Conservation (phyloP, 2,113 vertebrate genomes). For the Taxidea taxus region DNA sequence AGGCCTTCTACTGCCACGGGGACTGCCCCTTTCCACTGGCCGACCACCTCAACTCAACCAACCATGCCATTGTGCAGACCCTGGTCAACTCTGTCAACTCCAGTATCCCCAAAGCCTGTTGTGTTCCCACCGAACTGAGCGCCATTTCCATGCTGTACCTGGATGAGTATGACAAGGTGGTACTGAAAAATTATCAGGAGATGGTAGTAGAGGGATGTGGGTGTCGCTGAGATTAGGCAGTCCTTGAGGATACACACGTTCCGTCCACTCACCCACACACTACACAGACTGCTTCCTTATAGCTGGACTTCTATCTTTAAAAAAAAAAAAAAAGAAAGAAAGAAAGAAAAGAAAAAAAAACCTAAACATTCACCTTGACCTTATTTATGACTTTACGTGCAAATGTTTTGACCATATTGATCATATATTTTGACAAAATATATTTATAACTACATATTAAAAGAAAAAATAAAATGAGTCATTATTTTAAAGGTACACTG, state of each 20-base stretch:
- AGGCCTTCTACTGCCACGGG: constrained; percentile 98
- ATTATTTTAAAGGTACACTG: constrained; percentile 96
- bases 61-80: constrained; percentile 98
- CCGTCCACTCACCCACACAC: constrained; percentile 50
- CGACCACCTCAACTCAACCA: constrained; percentile 98
- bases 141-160: constrained; percentile 99
- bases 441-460: constrained; percentile 99
- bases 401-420: constrained; percentile 98
- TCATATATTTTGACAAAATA: constrained; percentile 99
- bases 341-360: not conserved
- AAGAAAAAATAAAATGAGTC: constrained; percentile 95
- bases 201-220: constrained; percentile 99
- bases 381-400: constrained; percentile 99
- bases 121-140: constrained; percentile 98
- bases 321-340: constrained; percentile 11
- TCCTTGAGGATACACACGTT: not conserved
- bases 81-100: constrained; percentile 98
- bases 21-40: constrained; percentile 98
- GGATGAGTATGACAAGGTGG: constrained; percentile 98
- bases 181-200: constrained; percentile 99
- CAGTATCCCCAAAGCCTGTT: constrained; percentile 98
- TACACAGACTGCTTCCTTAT: constrained; percentile 73
- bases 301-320: constrained; percentile 74
- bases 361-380: constrained; percentile 89
- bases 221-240: constrained; percentile 87